Conservation (phyloP, 2,113 vertebrate species). For the Tringa solitaria region DNA sequence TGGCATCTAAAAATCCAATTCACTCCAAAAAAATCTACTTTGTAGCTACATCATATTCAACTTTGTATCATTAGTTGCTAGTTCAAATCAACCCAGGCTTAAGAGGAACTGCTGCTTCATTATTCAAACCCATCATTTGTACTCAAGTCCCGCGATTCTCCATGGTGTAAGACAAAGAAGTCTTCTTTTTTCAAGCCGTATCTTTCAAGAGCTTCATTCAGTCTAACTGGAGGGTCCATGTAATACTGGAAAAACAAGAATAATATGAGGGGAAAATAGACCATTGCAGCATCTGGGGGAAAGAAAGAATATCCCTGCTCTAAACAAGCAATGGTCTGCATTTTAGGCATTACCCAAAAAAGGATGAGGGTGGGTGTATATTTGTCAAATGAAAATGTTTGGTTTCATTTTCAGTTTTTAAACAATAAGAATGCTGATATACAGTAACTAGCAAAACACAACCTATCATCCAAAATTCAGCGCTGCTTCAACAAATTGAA, state of each 20-base stretch:
- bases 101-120: not conserved
- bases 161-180: conserved; percentile 91
- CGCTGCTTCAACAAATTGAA: accelerated
- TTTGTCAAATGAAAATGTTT: not conserved
- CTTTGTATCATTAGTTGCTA: not conserved
- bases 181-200: conserved; percentile 81
- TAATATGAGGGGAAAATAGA: not conserved
- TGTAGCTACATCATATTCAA: not conserved
- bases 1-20: conserved; percentile 26
- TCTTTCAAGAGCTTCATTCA: conserved; percentile 85
- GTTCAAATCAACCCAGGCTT: not conserved
- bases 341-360: not conserved
- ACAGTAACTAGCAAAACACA: not conserved
- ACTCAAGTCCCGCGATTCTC: conserved; percentile 85
- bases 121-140: conserved; percentile 71
- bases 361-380: not conserved
- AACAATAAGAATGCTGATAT: not conserved
- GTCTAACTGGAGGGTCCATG: conserved; percentile 87
- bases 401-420: not conserved
- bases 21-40: not conserved
- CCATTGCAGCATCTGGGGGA: not conserved
- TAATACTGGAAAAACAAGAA: conserved; percentile 79
- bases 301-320: not conserved
- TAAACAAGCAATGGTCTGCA: not conserved
- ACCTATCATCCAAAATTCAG: not conserved